phyloP scores from a whole-genome alignment of 2,888 invertebrate species.

The Dryomyza anilis region DNA sequence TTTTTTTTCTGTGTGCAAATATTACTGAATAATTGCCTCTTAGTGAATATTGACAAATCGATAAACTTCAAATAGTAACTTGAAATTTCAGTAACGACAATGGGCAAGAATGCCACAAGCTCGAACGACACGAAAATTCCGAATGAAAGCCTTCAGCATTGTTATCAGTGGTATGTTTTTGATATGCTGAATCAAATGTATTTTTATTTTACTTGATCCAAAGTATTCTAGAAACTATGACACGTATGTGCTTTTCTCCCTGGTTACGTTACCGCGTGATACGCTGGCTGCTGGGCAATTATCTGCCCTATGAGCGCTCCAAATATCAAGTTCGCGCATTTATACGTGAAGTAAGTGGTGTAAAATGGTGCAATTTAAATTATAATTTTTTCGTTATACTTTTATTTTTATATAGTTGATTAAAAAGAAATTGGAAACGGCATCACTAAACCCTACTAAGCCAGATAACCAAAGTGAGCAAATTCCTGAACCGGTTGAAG shows the following conservation, averaged over 20 bases:
- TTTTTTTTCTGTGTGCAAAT: too few species aligned
- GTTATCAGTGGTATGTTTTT: conserved; percentile 48
- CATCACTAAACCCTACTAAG: too few species aligned
- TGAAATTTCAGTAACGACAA: conserved; percentile 50
- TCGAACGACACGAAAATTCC: conserved; percentile 35
- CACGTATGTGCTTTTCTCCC: conserved; percentile 53
- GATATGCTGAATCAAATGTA: neutral
- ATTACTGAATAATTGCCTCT: too few species aligned
- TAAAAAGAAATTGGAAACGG: neutral
- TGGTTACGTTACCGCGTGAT: conserved; percentile 45
- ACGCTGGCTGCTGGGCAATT: conserved; percentile 42
- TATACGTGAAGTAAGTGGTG: conserved; percentile 44
- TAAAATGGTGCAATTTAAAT: neutral
- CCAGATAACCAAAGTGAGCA: too few species aligned
- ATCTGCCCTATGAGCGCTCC: conserved; percentile 41
- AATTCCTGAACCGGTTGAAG: neutral
- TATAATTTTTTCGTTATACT: conserved; percentile 23
- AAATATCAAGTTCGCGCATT: conserved; percentile 47
- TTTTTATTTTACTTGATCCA: conserved; percentile 19
- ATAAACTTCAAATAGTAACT: neutral
- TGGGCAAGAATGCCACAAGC: conserved; percentile 48
- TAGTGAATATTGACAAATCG: too few species aligned
- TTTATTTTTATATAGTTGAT: conserved; percentile 4
- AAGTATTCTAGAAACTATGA: conserved; percentile 52
- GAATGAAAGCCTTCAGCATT: conserved; percentile 43